phyloP scores from a whole-genome alignment of 1,140 invertebrate genomes.

The Drosophila melanica region DNA sequence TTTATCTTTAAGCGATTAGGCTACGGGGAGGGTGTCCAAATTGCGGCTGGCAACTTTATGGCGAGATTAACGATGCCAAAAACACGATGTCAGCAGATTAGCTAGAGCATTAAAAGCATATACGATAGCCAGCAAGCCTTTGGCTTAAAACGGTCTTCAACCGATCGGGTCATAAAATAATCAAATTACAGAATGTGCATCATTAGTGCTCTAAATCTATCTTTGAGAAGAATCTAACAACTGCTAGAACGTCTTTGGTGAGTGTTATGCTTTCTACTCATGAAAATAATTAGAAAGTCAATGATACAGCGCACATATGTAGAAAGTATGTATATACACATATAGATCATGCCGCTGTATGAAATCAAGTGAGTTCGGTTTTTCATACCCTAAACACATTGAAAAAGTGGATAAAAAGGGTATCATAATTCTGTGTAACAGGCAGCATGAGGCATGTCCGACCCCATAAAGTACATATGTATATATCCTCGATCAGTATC shows the following conservation, averaged over 20 bases:
- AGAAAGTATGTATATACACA: not conserved
- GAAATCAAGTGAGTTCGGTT: no score
- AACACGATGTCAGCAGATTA: conserved; percentile 37
- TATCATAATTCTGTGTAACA: no score
- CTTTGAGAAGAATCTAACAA: not conserved
- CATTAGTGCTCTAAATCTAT: not conserved
- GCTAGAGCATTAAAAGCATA: conserved; percentile 14
- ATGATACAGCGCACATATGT: not conserved
- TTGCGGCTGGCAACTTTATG: conserved; percentile 27
- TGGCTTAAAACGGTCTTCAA: not conserved
- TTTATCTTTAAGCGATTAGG: conserved; percentile 70
- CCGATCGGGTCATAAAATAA: not conserved
- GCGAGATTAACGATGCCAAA: conserved; percentile 49
- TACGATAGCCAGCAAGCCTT: not conserved
- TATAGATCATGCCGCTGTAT: no score
- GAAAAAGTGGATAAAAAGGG: no score
- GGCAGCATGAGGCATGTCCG: no score
- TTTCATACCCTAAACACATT: no score
- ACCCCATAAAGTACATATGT: no score
- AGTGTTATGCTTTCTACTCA: not conserved
- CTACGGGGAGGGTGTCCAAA: conserved; percentile 25
- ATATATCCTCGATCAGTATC: no score
- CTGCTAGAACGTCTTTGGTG: not conserved
- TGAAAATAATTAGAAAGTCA: not conserved
- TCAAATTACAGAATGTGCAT: conserved; percentile 1